phyloP scores from a whole-genome alignment of 1,140 invertebrate species.

The Heliconius nattereri region DNA sequence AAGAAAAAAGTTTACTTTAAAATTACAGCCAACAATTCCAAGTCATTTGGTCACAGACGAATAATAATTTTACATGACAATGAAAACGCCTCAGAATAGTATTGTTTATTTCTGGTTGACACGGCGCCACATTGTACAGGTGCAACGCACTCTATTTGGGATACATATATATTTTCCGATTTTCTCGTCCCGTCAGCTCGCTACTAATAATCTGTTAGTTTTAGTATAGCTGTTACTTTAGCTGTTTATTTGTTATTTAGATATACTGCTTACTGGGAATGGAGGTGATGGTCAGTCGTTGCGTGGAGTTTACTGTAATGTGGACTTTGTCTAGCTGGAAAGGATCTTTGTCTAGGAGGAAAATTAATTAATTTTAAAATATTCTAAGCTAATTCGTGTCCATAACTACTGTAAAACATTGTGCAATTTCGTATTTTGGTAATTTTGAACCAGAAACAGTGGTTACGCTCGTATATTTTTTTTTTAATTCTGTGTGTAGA shows the following conservation, averaged over 20 bases:
- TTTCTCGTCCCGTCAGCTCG: constrained; percentile 53
- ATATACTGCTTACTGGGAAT: too few relatives aligned
- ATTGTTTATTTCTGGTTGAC: constrained; percentile 7
- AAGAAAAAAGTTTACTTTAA: too few relatives aligned
- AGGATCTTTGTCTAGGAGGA: too few relatives aligned
- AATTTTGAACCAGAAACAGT: not conserved
- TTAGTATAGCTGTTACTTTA: too few relatives aligned
- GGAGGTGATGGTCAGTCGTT: too few relatives aligned
- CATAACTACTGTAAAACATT: not conserved
- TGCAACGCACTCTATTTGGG: constrained; percentile 64
- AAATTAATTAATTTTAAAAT: too few relatives aligned
- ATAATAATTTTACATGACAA: constrained; percentile 9
- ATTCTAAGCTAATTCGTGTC: not conserved
- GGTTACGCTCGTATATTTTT: not conserved
- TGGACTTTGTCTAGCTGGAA: too few relatives aligned
- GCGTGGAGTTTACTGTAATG: too few relatives aligned
- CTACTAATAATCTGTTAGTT: constrained; percentile 10
- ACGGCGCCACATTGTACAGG: constrained; percentile 10
- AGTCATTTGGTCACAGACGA: not conserved
- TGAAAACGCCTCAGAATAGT: not conserved
- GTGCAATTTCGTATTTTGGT: not conserved
- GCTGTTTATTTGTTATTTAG: too few relatives aligned
- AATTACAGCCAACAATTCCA: constrained; percentile 5
- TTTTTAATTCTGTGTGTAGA: constrained; percentile 40
- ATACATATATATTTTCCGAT: constrained; percentile 61